Base-by-base conservation (phyloP, 2,888 invertebrate genomes). In the Brenthis hecate region DNA sequence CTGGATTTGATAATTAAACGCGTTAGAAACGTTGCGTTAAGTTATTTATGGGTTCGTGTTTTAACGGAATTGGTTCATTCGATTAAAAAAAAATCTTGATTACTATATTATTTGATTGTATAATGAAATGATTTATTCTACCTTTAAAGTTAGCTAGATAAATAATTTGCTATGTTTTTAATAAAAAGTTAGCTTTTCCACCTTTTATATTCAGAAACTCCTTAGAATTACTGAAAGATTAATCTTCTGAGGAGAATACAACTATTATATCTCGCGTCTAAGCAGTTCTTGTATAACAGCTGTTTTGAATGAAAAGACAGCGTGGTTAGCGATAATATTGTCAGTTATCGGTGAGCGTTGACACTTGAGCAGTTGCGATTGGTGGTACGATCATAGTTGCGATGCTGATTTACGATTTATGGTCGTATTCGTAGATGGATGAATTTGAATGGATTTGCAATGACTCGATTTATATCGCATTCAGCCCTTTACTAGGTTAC, bases 281-380 rank as follows among this genome's bases (percentile, higher is more conserved):
- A 63, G 62, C 55, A 66, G 66, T 55, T 66, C 51, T 19, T 66
- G 64, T 55, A 51, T 68, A 70, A 72, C 66, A 72, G 66, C 19
- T 72, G 66, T 64, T 55, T 74, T 77, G 77, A 78, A 77, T 71
- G 72, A 71, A 74, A 72, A 75, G 76, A 78, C 78, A 77, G 68
- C 60, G 74, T 69, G 71, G 58, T 72, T 65, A 71, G 61, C 74
- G 77, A 78, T 79, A 79, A 76, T 75, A 76, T 76, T 81, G 80
- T 80, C 80, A 78, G 78, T 72, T 77, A 78, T 78, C 78, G 73
- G 77, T 76, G 69, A 73, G 77, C 75, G 76, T 76, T 77, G 76
- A 72, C 75, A 73, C 71, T 66, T 72, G 76, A 77, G 72, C 74
- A 69, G 68, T 67, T 68, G 60, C 62, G 54, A 67, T 54, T 47